Conservation (phyloP, 2,888 invertebrate species). For the Chironomus tentans region DNA sequence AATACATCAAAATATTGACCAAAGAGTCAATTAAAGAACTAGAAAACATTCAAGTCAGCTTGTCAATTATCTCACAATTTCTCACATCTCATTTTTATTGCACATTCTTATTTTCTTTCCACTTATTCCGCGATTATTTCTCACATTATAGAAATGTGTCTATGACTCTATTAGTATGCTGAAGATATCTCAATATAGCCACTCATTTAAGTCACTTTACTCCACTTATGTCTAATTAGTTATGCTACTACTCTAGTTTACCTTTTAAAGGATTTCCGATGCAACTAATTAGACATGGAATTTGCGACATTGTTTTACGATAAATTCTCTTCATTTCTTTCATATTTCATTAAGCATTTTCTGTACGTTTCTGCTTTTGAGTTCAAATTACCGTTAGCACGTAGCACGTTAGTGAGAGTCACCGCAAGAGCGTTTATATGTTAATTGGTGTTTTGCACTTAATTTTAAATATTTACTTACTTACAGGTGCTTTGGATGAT, state of each 20-base stretch:
- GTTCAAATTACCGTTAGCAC: conserved; percentile 34
- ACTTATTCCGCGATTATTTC: too few species aligned
- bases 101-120: too few species aligned
- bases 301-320: conserved; percentile 25
- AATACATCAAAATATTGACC: too few species aligned
- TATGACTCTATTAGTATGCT: too few species aligned
- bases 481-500: conserved; percentile 40
- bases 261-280: conserved; percentile 18
- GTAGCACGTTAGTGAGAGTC: background rate
- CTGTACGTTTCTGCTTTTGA: conserved; percentile 36
- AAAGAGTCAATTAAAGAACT: too few species aligned
- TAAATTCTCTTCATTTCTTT: too few species aligned
- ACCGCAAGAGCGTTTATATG: conserved; percentile 33
- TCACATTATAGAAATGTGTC: too few species aligned
- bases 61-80: too few species aligned
- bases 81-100: too few species aligned
- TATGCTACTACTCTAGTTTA: background rate
- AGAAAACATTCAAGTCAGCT: too few species aligned
- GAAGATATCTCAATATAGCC: too few species aligned
- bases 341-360: conserved; percentile 28
- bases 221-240: background rate
- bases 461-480: conserved; percentile 18
- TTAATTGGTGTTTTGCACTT: conserved; percentile 26
- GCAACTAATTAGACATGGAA: conserved; percentile 17
- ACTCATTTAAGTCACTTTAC: too few species aligned